phyloP scores from a whole-genome alignment of 2,797 vertebrate genomes.

The Novumbra hubbsi region DNA sequence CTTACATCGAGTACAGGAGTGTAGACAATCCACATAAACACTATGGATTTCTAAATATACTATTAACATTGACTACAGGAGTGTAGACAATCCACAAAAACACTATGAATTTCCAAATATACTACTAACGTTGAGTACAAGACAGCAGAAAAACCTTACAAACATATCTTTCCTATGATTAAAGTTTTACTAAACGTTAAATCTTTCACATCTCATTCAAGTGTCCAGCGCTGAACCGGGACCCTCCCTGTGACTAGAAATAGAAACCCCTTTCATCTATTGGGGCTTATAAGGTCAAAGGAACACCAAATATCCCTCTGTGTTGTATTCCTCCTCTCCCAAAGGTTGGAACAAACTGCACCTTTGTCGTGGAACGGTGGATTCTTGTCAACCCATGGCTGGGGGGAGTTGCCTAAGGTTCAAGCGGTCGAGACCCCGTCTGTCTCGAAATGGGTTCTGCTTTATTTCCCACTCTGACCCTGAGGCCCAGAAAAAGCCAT shows the following conservation, averaged over 20 bases:
- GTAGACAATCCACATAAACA: too few relatives aligned
- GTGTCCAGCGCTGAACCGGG: slow-evolving; percentile 49
- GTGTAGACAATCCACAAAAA: slow-evolving; percentile 45
- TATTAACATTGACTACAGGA: background rate
- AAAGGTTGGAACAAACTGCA: slow-evolving; percentile 75
- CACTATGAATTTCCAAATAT: slow-evolving; percentile 9
- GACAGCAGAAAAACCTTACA: slow-evolving; percentile 34
- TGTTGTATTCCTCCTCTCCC: slow-evolving; percentile 61
- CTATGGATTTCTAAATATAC: background rate
- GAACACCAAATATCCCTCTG: slow-evolving; percentile 75
- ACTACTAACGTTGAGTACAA: background rate
- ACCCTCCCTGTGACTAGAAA: slow-evolving; percentile 69
- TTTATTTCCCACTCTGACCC: slow-evolving; percentile 81
- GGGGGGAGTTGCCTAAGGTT: slow-evolving; percentile 61
- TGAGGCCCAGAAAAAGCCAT: slow-evolving; percentile 68
- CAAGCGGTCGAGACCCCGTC: slow-evolving; percentile 76
- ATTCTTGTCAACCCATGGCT: slow-evolving; percentile 66
- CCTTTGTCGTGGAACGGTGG: slow-evolving; percentile 67
- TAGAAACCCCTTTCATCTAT: slow-evolving; percentile 76
- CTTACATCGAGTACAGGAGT: too few relatives aligned
- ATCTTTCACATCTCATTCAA: slow-evolving; percentile 39
- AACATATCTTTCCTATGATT: slow-evolving; percentile 74
- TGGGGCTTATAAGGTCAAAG: slow-evolving; percentile 75
- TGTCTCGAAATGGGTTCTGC: slow-evolving; percentile 79
- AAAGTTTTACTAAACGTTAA: slow-evolving; percentile 77